Percentiles rank a stretch among this genome's conserved stretches.
Evolutionary conservation across 2,113 vertebrate species (phyloP).

Genomic region (Tamias sibiricus): DNA sequence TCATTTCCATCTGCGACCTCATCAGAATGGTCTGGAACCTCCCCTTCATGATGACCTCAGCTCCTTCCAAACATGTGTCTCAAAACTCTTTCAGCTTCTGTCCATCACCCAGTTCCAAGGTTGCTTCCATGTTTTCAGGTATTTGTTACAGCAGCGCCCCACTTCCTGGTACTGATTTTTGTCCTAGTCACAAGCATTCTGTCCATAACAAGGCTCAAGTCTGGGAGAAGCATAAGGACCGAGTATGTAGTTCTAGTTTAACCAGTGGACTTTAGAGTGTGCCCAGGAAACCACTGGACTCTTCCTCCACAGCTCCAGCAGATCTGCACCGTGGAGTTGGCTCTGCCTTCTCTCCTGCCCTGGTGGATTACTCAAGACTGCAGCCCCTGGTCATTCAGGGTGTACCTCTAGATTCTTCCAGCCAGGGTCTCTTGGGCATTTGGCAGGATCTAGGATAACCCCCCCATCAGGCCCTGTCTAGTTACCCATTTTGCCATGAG

Average conservation of each 20-base stretch:
- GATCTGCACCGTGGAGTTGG: neutral
- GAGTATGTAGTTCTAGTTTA: accelerated
- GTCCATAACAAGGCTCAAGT: neutral
- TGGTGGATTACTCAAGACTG: neutral
- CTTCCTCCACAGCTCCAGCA: neutral
- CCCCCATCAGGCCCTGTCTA: too few relatives aligned
- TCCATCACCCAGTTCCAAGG: neutral
- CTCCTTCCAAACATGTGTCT: neutral
- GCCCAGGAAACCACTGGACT: neutral
- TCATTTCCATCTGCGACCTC: neutral
- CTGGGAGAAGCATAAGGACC: neutral
- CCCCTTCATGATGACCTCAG: neutral
- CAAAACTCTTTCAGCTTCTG: neutral
- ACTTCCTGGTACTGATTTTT: neutral
- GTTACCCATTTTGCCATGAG: too few relatives aligned
- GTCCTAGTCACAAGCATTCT: neutral
- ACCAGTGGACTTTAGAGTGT: accelerated
- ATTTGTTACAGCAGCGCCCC: neutral
- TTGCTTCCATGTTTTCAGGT: neutral
- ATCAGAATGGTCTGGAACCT: neutral
- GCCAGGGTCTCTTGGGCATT: neutral
- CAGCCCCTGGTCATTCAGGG: neutral
- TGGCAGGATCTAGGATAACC: neutral
- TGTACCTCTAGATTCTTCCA: neutral
- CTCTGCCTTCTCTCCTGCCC: neutral